These are phyloP conservation scores for Meloidogyne hapla DNA, from an alignment of 1,140 invertebrate genomes.

Conservation along the genomic window DNA sequence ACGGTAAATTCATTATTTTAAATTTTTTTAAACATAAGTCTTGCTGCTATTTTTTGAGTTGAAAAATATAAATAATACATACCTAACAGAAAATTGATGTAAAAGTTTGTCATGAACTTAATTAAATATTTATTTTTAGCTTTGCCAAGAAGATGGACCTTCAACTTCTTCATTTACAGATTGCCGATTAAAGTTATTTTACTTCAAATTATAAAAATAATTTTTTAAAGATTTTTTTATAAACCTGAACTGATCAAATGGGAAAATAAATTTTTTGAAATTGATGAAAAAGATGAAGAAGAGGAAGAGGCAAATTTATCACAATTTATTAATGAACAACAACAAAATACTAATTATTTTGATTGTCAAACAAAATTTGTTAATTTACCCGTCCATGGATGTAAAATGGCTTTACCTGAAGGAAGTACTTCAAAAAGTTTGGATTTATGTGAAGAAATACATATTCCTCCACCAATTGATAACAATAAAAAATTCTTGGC, in stretches of 20 bases:
- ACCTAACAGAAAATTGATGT: too few species aligned
- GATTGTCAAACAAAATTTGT: constrained; percentile 27
- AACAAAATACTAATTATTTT: constrained; percentile 25
- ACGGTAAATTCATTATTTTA: too few species aligned
- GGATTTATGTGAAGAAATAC: constrained; percentile 71
- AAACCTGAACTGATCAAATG: constrained; percentile 16
- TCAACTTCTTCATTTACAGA: not conserved
- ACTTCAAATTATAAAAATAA: constrained; percentile 2
- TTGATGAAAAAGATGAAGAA: constrained; percentile 20
- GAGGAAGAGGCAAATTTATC: constrained; percentile 11
- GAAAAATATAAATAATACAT: too few species aligned
- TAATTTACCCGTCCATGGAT: constrained; percentile 8
- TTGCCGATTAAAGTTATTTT: not conserved
- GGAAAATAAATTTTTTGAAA: constrained; percentile 22
- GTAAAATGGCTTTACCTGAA: constrained; percentile 75
- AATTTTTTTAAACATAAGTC: too few species aligned
- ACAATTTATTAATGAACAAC: constrained; percentile 20
- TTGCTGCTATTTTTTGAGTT: too few species aligned
- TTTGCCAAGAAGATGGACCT: not conserved
- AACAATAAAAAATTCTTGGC: constrained; percentile 22
- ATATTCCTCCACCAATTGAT: constrained; percentile 70
- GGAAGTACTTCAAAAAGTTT: constrained; percentile 64
- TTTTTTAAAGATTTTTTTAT: constrained; percentile 11
- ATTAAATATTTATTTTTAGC: not conserved
- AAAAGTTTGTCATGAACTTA: not conserved